Evolutionary conservation across 2,113 vertebrate species (phyloP).

Genomic region (Syrrhaptes paradoxus): DNA sequence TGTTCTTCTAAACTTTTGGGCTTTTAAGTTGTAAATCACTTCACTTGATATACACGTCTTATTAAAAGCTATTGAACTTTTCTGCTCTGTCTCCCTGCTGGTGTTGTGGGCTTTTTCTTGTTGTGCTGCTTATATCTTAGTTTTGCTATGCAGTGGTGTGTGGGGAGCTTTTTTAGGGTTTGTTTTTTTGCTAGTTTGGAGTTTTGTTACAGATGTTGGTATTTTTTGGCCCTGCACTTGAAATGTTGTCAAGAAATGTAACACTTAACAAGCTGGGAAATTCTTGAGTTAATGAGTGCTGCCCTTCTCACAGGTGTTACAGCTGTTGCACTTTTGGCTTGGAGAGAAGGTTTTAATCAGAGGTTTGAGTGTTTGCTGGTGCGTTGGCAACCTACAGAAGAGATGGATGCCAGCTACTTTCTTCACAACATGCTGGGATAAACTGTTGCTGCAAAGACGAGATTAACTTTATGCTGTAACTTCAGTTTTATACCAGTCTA

Average conservation of each 20-base stretch:
- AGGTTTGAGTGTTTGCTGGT: neutral
- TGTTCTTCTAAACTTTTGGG: neutral
- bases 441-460: neutral
- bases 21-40: neutral
- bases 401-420: neutral
- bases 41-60: neutral
- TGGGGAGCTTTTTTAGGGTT: neutral
- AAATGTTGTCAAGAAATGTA: neutral
- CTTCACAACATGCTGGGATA: neutral
- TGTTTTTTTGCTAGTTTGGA: neutral
- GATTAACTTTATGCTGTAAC: rapidly evolving
- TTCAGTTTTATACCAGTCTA: neutral
- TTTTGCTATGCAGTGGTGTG: neutral
- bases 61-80: neutral
- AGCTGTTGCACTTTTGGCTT: neutral
- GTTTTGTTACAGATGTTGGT: neutral
- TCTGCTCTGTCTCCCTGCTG: neutral
- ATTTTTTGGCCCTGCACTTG: neutral
- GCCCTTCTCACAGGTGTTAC: slow-evolving; percentile 28
- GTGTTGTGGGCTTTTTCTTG: neutral
- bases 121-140: neutral
- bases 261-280: slow-evolving; percentile 21
- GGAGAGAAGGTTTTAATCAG: neutral
- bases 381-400: neutral
- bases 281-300: neutral